Conservation (phyloP, 2,113 vertebrate species). For the Uria lomvia region DNA sequence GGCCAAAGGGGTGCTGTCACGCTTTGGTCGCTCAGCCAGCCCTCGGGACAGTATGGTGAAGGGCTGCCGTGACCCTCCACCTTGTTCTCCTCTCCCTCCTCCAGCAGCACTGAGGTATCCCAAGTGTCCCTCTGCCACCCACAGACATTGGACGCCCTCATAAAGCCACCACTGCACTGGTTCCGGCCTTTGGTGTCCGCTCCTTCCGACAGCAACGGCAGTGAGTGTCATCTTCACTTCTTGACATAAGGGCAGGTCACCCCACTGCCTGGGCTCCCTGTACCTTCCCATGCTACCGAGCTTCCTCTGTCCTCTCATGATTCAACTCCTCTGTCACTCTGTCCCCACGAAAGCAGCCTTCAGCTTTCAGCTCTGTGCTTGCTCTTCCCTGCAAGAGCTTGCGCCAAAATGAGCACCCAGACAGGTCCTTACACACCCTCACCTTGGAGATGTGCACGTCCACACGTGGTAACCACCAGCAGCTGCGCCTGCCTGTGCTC, state of each 20-base stretch:
- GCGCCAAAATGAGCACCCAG: rapidly evolving
- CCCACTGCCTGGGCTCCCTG: background rate
- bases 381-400: background rate
- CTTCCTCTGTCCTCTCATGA: background rate
- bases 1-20: background rate
- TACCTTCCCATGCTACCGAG: background rate
- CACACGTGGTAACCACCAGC: rapidly evolving
- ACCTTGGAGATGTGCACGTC: no score
- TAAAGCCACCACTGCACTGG: background rate
- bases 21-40: background rate
- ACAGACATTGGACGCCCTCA: background rate
- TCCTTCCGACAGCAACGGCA: background rate
- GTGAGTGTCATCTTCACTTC: background rate
- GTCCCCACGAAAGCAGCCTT: background rate
- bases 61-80: background rate
- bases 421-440: background rate
- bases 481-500: background rate
- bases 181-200: background rate
- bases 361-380: background rate
- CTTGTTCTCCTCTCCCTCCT: background rate
- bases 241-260: background rate
- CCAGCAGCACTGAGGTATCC: background rate
- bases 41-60: background rate
- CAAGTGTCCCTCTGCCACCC: background rate
- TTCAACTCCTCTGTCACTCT: background rate